Evolutionary conservation across 2,888 invertebrate species (phyloP).

Genomic region (Spatulosminthurus flaviceps): DNA sequence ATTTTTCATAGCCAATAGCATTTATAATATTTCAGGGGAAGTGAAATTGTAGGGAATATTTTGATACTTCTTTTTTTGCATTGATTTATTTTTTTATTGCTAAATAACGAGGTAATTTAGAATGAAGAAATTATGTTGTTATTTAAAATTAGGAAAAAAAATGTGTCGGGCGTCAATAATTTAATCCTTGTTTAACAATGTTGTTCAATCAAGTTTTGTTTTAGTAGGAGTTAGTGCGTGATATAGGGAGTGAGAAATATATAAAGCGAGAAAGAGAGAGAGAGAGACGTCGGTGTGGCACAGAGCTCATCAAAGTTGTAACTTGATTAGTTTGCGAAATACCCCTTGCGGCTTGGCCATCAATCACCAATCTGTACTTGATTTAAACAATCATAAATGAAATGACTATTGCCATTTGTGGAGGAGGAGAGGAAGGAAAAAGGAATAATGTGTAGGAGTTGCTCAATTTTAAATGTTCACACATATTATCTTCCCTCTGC

Average conservation of each 20-base stretch:
- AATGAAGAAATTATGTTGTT: too few species aligned
- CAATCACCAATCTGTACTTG: conserved; percentile 48
- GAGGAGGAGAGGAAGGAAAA: background rate
- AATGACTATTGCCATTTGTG: conserved; percentile 20
- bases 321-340: conserved; percentile 48
- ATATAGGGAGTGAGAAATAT: background rate
- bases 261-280: conserved; percentile 5
- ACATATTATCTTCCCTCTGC: background rate
- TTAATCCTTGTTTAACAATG: conserved; percentile 32
- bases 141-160: background rate
- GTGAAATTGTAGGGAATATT: too few species aligned
- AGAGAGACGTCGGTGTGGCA: background rate
- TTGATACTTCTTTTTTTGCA: too few species aligned
- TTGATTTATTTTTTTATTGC: too few species aligned
- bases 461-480: background rate
- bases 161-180: background rate
- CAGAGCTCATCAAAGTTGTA: conserved; percentile 44
- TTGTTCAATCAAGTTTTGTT: conserved; percentile 40
- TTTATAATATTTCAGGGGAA: too few species aligned
- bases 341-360: conserved; percentile 39
- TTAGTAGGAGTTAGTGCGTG: background rate
- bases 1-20: too few species aligned
- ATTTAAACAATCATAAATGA: conserved; percentile 43
- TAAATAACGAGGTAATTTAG: too few species aligned
- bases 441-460: background rate